Base-by-base conservation (phyloP, 37 sponge, comb jelly and placozoan species). In the Dysidea cf. avara region DNA sequence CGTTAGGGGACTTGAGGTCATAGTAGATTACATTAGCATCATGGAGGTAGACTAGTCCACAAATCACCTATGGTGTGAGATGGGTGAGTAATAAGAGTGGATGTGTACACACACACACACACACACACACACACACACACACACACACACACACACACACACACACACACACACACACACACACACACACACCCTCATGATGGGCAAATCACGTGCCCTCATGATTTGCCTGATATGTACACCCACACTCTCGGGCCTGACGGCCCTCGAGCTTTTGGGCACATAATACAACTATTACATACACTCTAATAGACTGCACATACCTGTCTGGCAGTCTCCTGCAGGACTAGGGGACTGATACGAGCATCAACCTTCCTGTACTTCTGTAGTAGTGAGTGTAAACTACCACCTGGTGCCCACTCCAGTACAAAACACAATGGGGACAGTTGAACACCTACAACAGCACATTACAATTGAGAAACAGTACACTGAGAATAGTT, bases 1-100 rank as follows among this genome's bases (percentile, higher is more conserved):
- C 76, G 58, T 94, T 94, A 29, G 87, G 80, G 37, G 86, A 71
- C 82, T 94, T 94, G 28, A 94, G 80, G 76, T 94, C 95, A 69
- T 86, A 85, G 74, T 94, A 91, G 7, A 87, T 84, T 25, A 87
- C 80, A 49, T 75, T 74, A 24, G 75, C 56, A 39, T 79, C 39
- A 51, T 94, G 95, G 46, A 94, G 81, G 75, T 94, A 90, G 3
- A 77, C 74, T 57, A 94, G 74, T 2, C 95, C 95, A 33, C 53
- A 54, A 2, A 88, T 84, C 11, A 94, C 81, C 88, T 93, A 49
- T 1, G 29, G 55, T 25, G 31, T 31, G 26, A 28, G 40, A 16
- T n/a, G 57, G 59, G 59, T 31, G 53, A 30, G 55, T 22, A 17
- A 33, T 21, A 56, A 35, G 2, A 25, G 52, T 18, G 52, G 52